phyloP scores from a whole-genome alignment of 2,888 invertebrate genomes.

The Hypsopygia costalis region DNA sequence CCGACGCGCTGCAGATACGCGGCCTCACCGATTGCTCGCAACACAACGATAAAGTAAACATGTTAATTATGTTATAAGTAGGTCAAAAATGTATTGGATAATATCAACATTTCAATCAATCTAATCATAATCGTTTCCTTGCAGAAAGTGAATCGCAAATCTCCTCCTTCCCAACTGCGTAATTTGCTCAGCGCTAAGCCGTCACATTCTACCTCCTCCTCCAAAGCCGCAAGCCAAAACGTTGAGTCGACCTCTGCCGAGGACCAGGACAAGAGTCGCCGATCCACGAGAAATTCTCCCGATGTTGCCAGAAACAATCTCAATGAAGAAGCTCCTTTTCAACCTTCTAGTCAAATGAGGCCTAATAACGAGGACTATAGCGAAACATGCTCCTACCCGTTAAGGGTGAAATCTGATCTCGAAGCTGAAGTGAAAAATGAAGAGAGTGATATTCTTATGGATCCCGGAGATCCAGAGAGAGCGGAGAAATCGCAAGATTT shows the following conservation, averaged over 20 bases:
- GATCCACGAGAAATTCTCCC: conserved; percentile 75
- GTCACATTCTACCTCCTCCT: conserved; percentile 76
- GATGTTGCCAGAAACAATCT: conserved; percentile 79
- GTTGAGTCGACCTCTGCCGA: conserved; percentile 70
- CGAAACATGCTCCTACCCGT: conserved; percentile 71
- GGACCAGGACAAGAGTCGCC: conserved; percentile 71
- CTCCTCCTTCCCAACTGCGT: conserved; percentile 77
- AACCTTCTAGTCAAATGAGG: conserved; percentile 80
- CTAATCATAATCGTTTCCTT: conserved; percentile 25
- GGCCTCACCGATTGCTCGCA: conserved; percentile 86
- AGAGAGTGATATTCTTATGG: conserved; percentile 70
- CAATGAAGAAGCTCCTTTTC: conserved; percentile 76
- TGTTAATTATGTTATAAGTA: not conserved
- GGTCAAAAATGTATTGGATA: too few species aligned
- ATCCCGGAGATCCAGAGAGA: conserved; percentile 65
- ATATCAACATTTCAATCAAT: not conserved
- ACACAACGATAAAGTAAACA: conserved; percentile 73
- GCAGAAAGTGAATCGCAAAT: conserved; percentile 76
- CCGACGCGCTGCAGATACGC: conserved; percentile 89
- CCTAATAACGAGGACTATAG: conserved; percentile 79
- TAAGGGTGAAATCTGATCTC: conserved; percentile 80
- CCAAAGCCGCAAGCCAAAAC: conserved; percentile 81
- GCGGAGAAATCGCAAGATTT: conserved; percentile 68
- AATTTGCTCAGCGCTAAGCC: conserved; percentile 80
- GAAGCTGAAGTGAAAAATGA: conserved; percentile 76